These are phyloP conservation scores for Stratiomys singularior DNA, from an alignment of 2,888 invertebrate species.

Conservation along the genomic window DNA sequence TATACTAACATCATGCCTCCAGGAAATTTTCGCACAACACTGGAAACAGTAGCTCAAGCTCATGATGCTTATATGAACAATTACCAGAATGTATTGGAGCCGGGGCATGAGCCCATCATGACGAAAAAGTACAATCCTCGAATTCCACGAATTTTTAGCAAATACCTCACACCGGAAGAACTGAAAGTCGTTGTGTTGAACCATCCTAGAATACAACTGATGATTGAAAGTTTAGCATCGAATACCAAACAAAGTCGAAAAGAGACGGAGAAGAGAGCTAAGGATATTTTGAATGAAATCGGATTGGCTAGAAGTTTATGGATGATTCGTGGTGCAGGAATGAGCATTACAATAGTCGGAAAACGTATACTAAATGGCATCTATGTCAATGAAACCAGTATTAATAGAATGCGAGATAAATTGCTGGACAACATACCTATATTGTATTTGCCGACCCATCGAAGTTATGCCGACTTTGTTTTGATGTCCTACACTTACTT, in stretches of 20 bases:
- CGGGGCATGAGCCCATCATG: conserved; percentile 63
- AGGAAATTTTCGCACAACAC: background rate
- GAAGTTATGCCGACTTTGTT: conserved; percentile 97
- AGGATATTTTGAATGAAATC: conserved; percentile 83
- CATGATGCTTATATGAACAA: conserved; percentile 58
- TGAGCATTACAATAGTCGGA: conserved; percentile 81
- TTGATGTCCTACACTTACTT: conserved; percentile 92
- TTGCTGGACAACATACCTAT: conserved; percentile 77
- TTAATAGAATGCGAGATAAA: conserved; percentile 73
- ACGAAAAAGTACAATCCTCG: conserved; percentile 71
- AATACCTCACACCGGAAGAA: conserved; percentile 71
- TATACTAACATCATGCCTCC: too few species aligned
- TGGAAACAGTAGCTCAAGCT: background rate
- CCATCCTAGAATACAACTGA: conserved; percentile 74
- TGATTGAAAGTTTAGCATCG: conserved; percentile 62
- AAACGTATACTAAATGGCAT: conserved; percentile 83
- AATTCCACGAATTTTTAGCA: conserved; percentile 72
- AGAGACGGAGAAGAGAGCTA: conserved; percentile 71
- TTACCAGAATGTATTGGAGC: conserved; percentile 62
- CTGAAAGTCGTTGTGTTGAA: conserved; percentile 76
- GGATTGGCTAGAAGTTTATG: conserved; percentile 82
- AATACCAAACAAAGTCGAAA: conserved; percentile 64
- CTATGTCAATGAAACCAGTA: conserved; percentile 80
- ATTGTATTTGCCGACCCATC: conserved; percentile 92
- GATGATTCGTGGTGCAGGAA: conserved; percentile 85